Percentiles rank a stretch among this genome's conserved stretches.
phyloP scores from a whole-genome alignment of 2,113 vertebrate species.

The Athene cunicularia region DNA sequence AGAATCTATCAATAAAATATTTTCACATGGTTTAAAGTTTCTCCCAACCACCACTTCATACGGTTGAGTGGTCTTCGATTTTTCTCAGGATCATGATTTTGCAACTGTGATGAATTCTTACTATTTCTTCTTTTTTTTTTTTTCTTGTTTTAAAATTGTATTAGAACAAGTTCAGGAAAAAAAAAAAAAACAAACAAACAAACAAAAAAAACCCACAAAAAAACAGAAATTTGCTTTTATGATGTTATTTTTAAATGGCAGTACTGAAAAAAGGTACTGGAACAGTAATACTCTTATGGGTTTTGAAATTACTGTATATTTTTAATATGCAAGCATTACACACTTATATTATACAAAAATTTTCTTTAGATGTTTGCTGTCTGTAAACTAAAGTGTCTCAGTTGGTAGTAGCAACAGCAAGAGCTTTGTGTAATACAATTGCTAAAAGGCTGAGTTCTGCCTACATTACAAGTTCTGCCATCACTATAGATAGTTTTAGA shows the following conservation, averaged over 20 bases:
- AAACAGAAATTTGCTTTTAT: not conserved
- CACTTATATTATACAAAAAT: not conserved
- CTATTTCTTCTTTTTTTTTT: not conserved
- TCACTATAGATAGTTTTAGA: not conserved
- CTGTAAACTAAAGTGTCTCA: not conserved
- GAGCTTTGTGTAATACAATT: not conserved
- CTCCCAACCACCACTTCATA: not conserved
- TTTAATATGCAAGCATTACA: not conserved
- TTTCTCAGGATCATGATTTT: not conserved
- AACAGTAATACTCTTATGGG: accelerated
- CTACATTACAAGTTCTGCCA: not conserved
- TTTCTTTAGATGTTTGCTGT: not conserved
- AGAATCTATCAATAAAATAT: not conserved
- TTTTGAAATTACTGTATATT: not conserved
- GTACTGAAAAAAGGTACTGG: not conserved
- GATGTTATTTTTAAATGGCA: not conserved
- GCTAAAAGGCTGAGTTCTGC: not conserved
- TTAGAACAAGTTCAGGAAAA: not conserved
- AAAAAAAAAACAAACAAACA: too few species aligned
- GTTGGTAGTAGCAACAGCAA: not conserved
- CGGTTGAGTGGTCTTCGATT: not conserved
- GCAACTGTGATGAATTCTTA: not conserved
- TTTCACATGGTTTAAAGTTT: not conserved
- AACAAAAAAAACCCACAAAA: too few species aligned
- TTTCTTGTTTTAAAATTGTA: not conserved